Base-by-base conservation (phyloP, 1,140 invertebrate genomes). In the Drosophila pachea region DNA sequence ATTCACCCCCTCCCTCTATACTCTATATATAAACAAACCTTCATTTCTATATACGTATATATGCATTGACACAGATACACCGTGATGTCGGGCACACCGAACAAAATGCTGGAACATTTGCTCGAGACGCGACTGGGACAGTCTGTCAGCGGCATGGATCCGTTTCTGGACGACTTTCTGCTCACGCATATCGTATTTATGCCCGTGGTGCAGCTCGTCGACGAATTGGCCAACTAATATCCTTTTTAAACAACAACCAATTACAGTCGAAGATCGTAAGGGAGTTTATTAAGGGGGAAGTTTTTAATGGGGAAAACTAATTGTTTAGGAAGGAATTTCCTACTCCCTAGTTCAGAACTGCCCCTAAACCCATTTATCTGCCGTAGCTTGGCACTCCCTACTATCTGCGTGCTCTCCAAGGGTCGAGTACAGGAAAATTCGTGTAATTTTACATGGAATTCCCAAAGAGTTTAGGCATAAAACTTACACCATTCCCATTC, bases 161-260 rank as follows among this genome's bases (percentile, higher is more conserved):
- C 93, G 54, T 95, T 96, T 82, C 90, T 96, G 42, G 95, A 96
- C 86, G 95, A 97, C 90, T 96, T 97, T 88, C 90, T 97, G 43
- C 90, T 97, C 11, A 97, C 96, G n/a, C 94, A 97, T 88, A 94
- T 95, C 55, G 94, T 97, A 50, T 97, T 95, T 89, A 95, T 97
- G 92, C 94, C 95, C 9, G 94, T 93, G 52, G 93, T 94, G 66
- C 92, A 94, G 70, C 90, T 97, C 50, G 94, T 95, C 82, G 92
- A 93, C 43, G 93, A 95, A 88, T 91, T 97, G 42, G 92, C 94
- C 73, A 94, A 92, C 91, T 92, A 94, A 93, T 95, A 94, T 94
- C 93, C 93, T 93, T 93, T 93, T 91, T 66, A 70, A 68, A 66
- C 64, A 60, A 68, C 22, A 22, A 22, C 22, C 3, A 22, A 49